Base-by-base conservation (phyloP, 1,140 invertebrate genomes). In the Chironomus tepperi region DNA sequence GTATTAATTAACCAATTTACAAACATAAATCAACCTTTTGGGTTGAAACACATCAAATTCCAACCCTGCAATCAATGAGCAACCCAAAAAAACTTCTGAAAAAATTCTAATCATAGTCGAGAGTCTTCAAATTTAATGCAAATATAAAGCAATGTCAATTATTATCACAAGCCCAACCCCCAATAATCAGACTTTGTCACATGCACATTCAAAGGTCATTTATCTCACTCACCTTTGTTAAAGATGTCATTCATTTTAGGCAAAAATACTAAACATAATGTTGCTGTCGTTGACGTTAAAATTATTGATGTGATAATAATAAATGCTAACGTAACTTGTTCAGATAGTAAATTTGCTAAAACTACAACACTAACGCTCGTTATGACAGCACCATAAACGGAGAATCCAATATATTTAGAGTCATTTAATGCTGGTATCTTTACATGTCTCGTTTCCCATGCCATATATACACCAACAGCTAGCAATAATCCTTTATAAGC, bases 341-440 rank as follows among this genome's bases (percentile, higher is more conserved):
- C 92, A 10, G 91, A 90, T 67, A 96, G 89, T 10, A 96, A 86
- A 79, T 93, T 94, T 7, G 93, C 93, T 74, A 95, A 84, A 0
- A 93, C 91, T 0, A 96, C 92, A 2, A 95, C 92, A 77, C 94
- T 90, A 6, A 90, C 87, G 70, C 92, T 93, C 42, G 92, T 94
- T 75, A 96, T 92, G 15, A 97, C 93, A 1, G 95, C 93, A 73
- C 92, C 94, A 81, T 97, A 97, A 0, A 97, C 94, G 77, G 92
- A 95, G 80, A 96, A 89, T 3, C 93, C 93, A 77, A 98, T 98
- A 82, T 98, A 97, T 81, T 98, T 96, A 15, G 95, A 97, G 83
- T 99, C 97, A 81, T 99, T 98, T 9, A 99, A 84, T 0, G 95
- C 96, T n/a, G 95, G 93, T 77, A 98, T 96, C 82, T 94, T 97